These are phyloP conservation scores for Troilus luridus DNA, from an alignment of 2,888 invertebrate genomes.

Conservation along the genomic window DNA sequence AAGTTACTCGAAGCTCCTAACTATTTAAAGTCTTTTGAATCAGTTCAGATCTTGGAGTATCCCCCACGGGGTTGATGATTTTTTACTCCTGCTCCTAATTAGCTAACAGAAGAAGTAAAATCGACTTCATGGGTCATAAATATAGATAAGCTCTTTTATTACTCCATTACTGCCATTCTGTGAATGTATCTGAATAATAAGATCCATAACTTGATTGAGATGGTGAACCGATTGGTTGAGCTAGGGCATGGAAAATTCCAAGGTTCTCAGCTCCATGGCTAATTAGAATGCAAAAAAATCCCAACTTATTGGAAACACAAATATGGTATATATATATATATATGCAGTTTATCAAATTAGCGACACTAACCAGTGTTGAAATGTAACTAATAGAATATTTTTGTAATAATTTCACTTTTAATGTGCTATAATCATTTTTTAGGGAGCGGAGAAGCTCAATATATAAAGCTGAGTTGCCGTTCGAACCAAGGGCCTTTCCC, in stretches of 20 bases:
- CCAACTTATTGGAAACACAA: neutral
- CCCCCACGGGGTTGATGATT: too few species aligned
- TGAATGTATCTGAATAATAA: neutral
- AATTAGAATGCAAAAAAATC: neutral
- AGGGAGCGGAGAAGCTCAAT: too few species aligned
- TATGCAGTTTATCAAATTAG: neutral
- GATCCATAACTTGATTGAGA: neutral
- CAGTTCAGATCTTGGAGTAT: too few species aligned
- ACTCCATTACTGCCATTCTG: neutral
- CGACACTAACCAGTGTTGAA: neutral
- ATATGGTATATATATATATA: too few species aligned
- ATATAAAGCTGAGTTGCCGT: too few species aligned
- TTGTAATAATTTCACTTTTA: too few species aligned
- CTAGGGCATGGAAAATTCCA: conserved; percentile 5
- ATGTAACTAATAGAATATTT: too few species aligned
- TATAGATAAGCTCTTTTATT: neutral
- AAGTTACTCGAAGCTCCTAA: too few species aligned
- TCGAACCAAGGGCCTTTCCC: too few species aligned
- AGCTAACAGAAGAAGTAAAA: neutral
- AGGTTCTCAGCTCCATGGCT: neutral
- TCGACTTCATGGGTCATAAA: neutral
- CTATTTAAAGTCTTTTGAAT: too few species aligned
- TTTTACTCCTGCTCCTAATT: too few species aligned
- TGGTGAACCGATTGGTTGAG: neutral
- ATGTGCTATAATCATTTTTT: too few species aligned